Conservation (phyloP, 2,113 vertebrate species). For the Crocuta crocuta region DNA sequence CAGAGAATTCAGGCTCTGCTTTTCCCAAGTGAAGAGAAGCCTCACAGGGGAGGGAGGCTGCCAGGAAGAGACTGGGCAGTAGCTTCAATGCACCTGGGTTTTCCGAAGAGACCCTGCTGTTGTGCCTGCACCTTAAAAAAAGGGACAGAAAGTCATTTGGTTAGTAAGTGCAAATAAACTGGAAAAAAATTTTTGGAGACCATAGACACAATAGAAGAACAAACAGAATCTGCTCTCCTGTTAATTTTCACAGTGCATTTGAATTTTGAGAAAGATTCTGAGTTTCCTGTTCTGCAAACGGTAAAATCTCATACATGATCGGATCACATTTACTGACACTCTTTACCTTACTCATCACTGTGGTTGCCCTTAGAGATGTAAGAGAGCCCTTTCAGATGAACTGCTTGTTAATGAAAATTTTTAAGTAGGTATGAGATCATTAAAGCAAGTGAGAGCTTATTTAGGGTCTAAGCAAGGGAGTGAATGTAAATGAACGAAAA, state of each 20-base stretch:
- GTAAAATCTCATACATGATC: neutral
- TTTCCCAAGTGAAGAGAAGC: neutral
- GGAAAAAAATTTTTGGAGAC: neutral
- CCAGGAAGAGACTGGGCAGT: neutral
- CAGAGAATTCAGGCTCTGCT: neutral
- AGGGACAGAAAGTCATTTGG: neutral
- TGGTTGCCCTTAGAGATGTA: neutral
- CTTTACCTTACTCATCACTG: neutral
- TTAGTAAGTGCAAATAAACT: neutral
- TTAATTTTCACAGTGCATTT: neutral
- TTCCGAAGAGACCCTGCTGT: neutral
- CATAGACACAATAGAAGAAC: neutral
- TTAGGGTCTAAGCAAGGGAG: neutral
- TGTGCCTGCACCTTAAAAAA: neutral
- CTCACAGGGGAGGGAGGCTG: neutral
- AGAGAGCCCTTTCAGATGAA: neutral
- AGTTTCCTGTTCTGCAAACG: neutral
- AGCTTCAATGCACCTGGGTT: neutral
- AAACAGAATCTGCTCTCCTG: neutral
- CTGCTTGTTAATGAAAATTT: neutral
- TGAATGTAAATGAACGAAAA: neutral
- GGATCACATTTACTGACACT: neutral
- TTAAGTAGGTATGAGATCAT: neutral
- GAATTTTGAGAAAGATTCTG: neutral
- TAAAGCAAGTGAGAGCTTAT: neutral